A percentile compares a stretch with the other conserved stretches of the same genome.
These are phyloP conservation scores for Cristatella mucedo DNA, from an alignment of 2,888 invertebrate genomes.

Conservation along the genomic window DNA sequence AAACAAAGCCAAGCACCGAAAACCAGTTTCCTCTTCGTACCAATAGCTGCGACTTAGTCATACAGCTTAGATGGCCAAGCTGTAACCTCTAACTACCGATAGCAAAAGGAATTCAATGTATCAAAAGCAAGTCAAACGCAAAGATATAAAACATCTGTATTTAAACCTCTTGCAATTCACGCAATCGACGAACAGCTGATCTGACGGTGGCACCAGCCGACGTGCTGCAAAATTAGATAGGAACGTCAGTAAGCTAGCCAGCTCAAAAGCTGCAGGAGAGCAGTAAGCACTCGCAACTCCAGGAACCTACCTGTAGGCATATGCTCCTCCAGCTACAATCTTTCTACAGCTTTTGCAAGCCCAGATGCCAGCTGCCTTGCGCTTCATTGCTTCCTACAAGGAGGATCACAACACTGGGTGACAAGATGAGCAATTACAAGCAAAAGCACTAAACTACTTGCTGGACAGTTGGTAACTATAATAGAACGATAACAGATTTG, in stretches of 20 bases:
- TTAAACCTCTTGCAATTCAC: slow-evolving; percentile 69
- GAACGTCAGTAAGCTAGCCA: slow-evolving; percentile 6
- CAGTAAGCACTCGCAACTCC: not conserved
- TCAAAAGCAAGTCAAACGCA: not conserved
- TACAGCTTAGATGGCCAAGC: no score
- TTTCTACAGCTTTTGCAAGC: slow-evolving; percentile 90
- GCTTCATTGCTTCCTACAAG: slow-evolving; percentile 88
- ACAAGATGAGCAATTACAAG: not conserved
- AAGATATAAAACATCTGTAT: slow-evolving; percentile 22
- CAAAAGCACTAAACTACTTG: no score
- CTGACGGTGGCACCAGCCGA: slow-evolving; percentile 93
- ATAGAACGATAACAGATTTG: no score
- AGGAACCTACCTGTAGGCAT: slow-evolving; percentile 63
- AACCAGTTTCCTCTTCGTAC: no score
- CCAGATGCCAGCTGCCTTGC: slow-evolving; percentile 95
- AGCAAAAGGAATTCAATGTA: no score
- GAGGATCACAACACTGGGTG: slow-evolving; percentile 9
- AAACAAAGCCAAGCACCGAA: no score
- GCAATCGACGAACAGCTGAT: slow-evolving; percentile 86
- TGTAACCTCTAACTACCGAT: no score
- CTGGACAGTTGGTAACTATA: no score
- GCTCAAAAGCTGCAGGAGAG: not conserved
- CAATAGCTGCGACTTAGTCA: no score
- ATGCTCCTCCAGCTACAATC: slow-evolving; percentile 91
- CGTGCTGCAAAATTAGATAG: slow-evolving; percentile 44